Base-by-base conservation (phyloP, 2,113 vertebrate species). In the Callospermophilus lateralis region DNA sequence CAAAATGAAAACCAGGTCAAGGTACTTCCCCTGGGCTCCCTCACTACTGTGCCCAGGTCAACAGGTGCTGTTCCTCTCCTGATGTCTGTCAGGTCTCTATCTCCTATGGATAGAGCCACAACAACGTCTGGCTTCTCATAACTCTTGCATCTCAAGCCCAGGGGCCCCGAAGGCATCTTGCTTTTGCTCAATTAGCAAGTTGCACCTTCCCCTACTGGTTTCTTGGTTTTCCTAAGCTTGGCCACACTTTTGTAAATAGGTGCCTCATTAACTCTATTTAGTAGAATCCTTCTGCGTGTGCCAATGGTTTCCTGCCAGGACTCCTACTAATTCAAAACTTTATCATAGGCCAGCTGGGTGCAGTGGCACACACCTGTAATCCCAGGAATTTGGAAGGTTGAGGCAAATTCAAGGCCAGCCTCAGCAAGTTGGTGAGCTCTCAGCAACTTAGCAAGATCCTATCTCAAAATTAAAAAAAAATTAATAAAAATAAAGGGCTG, bases 161-260 rank as follows among this genome's bases (percentile, higher is more conserved):
- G 37, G 15, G 55, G 20, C 32, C 26, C 20, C 22, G 12, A 28
- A 20, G 22, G 4, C 32, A 13, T 76, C 77, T 90, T 70, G 22
- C 34, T 88, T 86, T 45, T 26, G 55, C 67, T 79, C 77, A 80
- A 16, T 68, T 51, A 26, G 34, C 42, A 3, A 76, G 61, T 28
- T 70, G n/a, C 0, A 0, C 30, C 51, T 76, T 32, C 37, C 67
- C 39, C 76, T 34, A 24, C 30, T 53, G 26, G 92, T 24, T 58
- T 93, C 74, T 55, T 65, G 30, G 70, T 93, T 76, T 91, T 37
- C 63, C 39, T 76, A 58, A 94, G 65, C 42, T 88, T 85, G 48
- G 58, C 48, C 58, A 73, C 65, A 78, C 76, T 30, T 92, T 37
- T 51, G 55, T 13, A 84, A 83, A 68, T 24, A 77, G 11, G 51